Evolutionary conservation across 2,797 vertebrate species (phyloP).

Genomic region (Lagorchestes hirsutus): DNA sequence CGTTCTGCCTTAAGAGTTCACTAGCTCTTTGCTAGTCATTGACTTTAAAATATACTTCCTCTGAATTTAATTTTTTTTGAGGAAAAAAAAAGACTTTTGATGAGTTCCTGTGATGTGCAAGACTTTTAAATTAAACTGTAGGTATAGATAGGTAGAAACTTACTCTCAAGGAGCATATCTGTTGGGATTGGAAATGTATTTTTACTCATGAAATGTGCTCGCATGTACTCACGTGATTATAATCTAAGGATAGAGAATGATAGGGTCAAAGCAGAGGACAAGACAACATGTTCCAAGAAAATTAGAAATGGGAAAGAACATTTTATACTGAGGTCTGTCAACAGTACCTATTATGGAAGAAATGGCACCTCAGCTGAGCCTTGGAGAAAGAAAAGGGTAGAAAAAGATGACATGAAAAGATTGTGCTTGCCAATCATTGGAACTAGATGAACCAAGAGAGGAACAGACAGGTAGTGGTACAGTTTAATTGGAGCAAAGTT

Average conservation of each 20-base stretch:
- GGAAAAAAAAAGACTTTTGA: background rate
- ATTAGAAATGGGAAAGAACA: background rate
- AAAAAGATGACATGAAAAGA: background rate
- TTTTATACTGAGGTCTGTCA: background rate
- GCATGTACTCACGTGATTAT: background rate
- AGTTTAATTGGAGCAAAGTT: background rate
- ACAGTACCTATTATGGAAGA: background rate
- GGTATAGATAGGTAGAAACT: background rate
- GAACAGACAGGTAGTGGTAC: background rate
- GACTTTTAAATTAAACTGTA: background rate
- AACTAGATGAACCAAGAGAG: background rate
- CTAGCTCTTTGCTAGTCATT: background rate
- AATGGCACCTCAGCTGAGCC: background rate
- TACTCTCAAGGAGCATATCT: background rate
- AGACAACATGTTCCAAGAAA: background rate
- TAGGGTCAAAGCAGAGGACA: background rate
- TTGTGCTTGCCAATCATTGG: background rate
- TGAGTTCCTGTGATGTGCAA: background rate
- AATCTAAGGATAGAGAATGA: background rate
- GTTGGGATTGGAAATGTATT: background rate
- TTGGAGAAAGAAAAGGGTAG: background rate
- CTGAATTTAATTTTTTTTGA: background rate
- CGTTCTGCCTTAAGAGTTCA: background rate
- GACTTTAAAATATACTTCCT: background rate
- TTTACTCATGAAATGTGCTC: background rate